Conservation (phyloP, 1,140 invertebrate species). For the Panagrolaimus sp. region DNA sequence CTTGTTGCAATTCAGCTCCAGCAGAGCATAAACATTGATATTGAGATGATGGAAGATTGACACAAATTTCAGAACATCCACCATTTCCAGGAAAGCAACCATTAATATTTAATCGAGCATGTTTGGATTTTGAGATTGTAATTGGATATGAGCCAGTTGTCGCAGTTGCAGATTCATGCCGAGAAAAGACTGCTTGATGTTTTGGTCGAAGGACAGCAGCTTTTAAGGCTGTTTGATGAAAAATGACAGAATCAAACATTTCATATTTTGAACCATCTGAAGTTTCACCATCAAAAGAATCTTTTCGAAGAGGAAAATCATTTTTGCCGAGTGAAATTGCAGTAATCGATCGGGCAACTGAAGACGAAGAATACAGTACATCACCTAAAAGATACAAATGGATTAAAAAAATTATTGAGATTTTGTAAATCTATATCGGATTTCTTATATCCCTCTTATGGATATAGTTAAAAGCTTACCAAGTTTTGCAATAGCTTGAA, state of each 20-base stretch:
- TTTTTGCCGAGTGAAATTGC: background rate
- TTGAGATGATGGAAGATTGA: slow-evolving; percentile 14
- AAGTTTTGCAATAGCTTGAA: no score
- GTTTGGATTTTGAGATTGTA: background rate
- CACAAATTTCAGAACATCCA: slow-evolving; percentile 30
- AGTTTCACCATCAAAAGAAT: background rate
- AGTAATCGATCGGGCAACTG: background rate
- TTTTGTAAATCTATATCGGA: background rate
- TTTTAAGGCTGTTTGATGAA: slow-evolving; percentile 28
- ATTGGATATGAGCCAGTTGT: background rate
- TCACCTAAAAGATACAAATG: background rate
- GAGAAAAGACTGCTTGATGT: background rate
- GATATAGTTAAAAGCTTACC: background rate
- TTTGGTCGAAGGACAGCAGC: slow-evolving; percentile 9
- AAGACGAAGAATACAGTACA: background rate
- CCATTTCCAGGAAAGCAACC: slow-evolving; percentile 22
- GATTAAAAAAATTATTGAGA: background rate
- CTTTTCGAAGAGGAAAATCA: background rate
- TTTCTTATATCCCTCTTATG: background rate
- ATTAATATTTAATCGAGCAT: background rate
- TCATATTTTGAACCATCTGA: background rate
- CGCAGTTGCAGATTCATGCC: background rate
- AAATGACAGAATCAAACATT: slow-evolving; percentile 23
- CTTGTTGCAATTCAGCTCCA: slow-evolving; percentile 20
- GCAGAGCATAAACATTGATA: slow-evolving; percentile 22